phyloP scores from a whole-genome alignment of 2,797 vertebrate genomes.

The Enteromius treurensis region DNA sequence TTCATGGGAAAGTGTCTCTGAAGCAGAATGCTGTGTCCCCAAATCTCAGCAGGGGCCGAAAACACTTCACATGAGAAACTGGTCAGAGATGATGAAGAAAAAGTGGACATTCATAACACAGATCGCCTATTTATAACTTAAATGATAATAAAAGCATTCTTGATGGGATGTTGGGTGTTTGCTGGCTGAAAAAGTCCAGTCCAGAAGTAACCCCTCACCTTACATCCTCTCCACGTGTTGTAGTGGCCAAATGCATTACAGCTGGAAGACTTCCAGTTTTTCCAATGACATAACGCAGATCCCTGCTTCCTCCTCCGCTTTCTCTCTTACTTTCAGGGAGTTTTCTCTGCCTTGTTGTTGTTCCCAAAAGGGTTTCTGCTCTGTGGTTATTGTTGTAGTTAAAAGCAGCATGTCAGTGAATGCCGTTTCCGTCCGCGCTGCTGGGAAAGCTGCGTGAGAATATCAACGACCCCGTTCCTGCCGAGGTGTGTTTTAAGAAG shows the following conservation, averaged over 20 bases:
- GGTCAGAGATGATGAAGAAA: not conserved
- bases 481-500: not conserved
- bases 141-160: not conserved
- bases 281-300: not conserved
- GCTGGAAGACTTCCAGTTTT: not conserved
- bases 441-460: not conserved
- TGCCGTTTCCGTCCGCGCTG: not conserved
- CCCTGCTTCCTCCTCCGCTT: not conserved
- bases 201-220: not conserved
- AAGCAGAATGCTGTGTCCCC: constrained; percentile 9
- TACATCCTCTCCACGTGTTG: not conserved
- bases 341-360: not conserved
- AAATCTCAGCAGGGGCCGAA: constrained; percentile 4
- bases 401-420: not conserved
- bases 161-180: not conserved
- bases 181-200: not conserved
- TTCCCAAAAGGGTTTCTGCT: not conserved
- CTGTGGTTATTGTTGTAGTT: not conserved
- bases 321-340: constrained; percentile 9
- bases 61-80: constrained; percentile 2
- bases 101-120: not conserved
- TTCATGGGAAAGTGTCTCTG: constrained; percentile 68
- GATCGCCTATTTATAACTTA: not conserved
- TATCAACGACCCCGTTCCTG: not conserved
- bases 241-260: not conserved